Evolutionary conservation across 2,888 invertebrate genomes (phyloP).

Genomic region (Myopa tessellatipennis): DNA sequence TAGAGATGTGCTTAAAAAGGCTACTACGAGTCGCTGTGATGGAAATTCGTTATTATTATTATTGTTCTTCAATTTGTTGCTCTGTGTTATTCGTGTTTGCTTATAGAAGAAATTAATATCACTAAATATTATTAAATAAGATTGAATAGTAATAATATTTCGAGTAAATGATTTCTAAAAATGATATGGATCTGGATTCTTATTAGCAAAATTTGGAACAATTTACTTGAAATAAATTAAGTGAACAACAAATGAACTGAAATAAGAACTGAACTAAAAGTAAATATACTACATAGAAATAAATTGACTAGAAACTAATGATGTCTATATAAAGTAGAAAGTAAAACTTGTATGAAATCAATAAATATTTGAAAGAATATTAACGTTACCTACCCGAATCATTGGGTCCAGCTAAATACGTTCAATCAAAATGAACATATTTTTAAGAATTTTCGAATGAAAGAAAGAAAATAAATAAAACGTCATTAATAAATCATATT

Average conservation of each 20-base stretch:
- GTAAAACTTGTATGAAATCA: constrained; percentile 36
- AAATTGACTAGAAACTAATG: constrained; percentile 32
- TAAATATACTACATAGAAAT: constrained; percentile 8
- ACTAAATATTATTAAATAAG: no score
- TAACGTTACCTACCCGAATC: constrained; percentile 69
- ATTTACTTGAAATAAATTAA: constrained; percentile 15
- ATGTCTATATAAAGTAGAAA: constrained; percentile 22
- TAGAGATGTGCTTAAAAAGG: no score
- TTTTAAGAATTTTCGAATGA: constrained; percentile 36
- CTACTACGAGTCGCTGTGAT: no score
- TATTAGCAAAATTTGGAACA: constrained; percentile 28
- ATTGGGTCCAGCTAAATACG: constrained; percentile 68
- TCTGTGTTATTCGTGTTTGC: no score
- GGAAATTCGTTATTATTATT: no score
- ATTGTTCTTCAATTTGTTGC: no score
- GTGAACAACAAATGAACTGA: background rate
- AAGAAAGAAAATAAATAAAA: constrained; percentile 28
- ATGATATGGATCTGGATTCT: constrained; percentile 17
- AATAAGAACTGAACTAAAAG: background rate
- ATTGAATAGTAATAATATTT: no score
- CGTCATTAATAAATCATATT: background rate
- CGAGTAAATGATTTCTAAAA: no score
- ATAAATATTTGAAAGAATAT: constrained; percentile 38
- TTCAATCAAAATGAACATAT: constrained; percentile 41
- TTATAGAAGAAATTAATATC: no score